Evolutionary conservation across 2,113 vertebrate species (phyloP).

Genomic region (Pangasianodon hypophthalmus): DNA sequence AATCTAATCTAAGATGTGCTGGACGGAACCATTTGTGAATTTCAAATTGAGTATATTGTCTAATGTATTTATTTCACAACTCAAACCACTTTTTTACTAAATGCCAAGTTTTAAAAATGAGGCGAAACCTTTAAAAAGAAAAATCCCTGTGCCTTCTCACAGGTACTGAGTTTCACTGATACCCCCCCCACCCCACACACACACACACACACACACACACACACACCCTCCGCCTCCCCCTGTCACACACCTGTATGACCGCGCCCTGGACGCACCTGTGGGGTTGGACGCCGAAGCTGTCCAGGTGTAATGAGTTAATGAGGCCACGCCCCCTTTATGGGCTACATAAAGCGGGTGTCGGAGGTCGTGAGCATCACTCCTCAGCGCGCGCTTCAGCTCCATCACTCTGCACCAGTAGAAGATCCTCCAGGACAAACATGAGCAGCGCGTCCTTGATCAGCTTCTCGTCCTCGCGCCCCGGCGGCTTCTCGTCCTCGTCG

Average conservation of each 20-base stretch:
- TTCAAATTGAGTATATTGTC: neutral
- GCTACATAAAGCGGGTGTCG: neutral
- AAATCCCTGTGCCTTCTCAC: neutral
- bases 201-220: neutral
- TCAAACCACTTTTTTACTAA: neutral
- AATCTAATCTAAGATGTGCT: neutral
- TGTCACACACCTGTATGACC: neutral
- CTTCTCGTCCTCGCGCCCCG: neutral
- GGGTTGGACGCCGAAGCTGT: conserved; percentile 5
- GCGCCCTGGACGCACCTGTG: conserved; percentile 39
- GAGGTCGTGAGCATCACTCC: neutral
- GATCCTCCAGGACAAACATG: conserved; percentile 48
- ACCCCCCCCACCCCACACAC: neutral
- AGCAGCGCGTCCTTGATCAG: neutral
- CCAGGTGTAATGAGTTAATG: neutral
- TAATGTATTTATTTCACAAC: neutral
- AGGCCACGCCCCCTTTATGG: conserved; percentile 12
- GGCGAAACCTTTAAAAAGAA: no score
- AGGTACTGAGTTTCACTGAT: neutral
- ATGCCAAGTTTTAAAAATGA: no score
- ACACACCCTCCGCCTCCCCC: neutral
- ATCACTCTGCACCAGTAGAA: neutral
- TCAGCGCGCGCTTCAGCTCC: neutral
- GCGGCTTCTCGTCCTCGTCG: conserved; percentile 32
- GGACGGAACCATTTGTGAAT: neutral